These are phyloP conservation scores for Cataglyphis rosenhaueri DNA, from an alignment of 2,888 invertebrate species.

Conservation along the genomic window DNA sequence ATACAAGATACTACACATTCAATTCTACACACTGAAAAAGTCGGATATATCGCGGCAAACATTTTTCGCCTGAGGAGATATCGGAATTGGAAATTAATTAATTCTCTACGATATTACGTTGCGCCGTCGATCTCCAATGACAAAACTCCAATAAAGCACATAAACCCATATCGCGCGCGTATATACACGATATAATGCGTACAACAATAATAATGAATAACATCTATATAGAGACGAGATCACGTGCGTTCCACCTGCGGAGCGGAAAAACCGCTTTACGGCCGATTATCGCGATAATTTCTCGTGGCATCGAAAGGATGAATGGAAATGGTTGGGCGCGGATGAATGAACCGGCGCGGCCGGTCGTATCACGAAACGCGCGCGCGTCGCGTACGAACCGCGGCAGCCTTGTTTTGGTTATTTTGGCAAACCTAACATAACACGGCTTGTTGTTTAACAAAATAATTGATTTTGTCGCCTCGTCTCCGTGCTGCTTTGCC, in stretches of 20 bases:
- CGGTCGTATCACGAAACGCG: constrained; percentile 51
- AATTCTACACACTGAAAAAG: background rate
- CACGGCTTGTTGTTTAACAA: constrained; percentile 84
- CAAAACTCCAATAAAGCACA: background rate
- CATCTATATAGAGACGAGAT: background rate
- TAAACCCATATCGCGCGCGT: background rate
- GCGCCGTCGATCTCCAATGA: background rate
- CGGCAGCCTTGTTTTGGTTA: constrained; percentile 83
- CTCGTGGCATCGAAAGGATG: constrained; percentile 59
- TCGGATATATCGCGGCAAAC: background rate
- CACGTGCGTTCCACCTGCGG: background rate
- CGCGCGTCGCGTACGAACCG: constrained; percentile 41
- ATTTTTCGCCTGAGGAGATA: background rate
- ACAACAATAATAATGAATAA: constrained; percentile 5
- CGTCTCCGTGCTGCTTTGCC: constrained; percentile 67
- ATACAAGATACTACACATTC: background rate
- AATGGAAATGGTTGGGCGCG: constrained; percentile 59
- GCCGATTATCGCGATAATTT: constrained; percentile 55
- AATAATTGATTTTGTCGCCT: constrained; percentile 83
- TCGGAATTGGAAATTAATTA: constrained; percentile 2
- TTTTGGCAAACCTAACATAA: constrained; percentile 85
- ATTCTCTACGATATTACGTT: background rate
- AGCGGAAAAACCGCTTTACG: constrained; percentile 43
- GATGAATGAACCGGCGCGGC: constrained; percentile 67
- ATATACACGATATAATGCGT: background rate